phyloP scores from a whole-genome alignment of 2,113 vertebrate species.

The Hyperopisus bebe region DNA sequence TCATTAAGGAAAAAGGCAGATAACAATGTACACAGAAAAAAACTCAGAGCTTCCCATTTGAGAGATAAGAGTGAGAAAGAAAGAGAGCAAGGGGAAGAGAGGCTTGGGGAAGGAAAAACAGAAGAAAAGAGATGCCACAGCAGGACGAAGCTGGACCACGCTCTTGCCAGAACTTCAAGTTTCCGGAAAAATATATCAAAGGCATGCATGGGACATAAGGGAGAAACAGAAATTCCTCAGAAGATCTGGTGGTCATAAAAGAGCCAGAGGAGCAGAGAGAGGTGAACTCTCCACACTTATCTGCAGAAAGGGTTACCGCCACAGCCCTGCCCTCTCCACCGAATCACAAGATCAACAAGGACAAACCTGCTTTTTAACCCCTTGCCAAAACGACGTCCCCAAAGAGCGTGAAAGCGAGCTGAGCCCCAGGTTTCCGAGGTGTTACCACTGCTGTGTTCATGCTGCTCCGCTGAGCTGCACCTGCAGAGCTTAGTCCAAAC shows the following conservation, averaged over 20 bases:
- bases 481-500: constrained; percentile 28
- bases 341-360: constrained; percentile 7
- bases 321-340: constrained; percentile 31
- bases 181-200: constrained; percentile 53
- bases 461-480: constrained; percentile 23
- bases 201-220: constrained; percentile 44
- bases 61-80: constrained; percentile 81
- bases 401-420: not conserved
- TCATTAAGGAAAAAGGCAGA: constrained; percentile 96
- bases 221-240: constrained; percentile 52
- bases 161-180: constrained; percentile 73
- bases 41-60: constrained; percentile 76
- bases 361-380: constrained; percentile 17
- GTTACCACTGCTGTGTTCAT: not conserved
- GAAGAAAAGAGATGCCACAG: constrained; percentile 60
- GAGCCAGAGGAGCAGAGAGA: constrained; percentile 30
- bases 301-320: constrained; percentile 63
- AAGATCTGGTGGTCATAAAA: constrained; percentile 36
- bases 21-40: constrained; percentile 68
- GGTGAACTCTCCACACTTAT: constrained; percentile 65
- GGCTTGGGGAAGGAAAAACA: constrained; percentile 57
- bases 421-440: not conserved
- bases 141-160: constrained; percentile 50
- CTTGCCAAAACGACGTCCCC: not conserved
- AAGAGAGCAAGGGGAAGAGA: constrained; percentile 57